Base-by-base conservation (phyloP, 2,888 invertebrate species). In the Eulithis testata region DNA sequence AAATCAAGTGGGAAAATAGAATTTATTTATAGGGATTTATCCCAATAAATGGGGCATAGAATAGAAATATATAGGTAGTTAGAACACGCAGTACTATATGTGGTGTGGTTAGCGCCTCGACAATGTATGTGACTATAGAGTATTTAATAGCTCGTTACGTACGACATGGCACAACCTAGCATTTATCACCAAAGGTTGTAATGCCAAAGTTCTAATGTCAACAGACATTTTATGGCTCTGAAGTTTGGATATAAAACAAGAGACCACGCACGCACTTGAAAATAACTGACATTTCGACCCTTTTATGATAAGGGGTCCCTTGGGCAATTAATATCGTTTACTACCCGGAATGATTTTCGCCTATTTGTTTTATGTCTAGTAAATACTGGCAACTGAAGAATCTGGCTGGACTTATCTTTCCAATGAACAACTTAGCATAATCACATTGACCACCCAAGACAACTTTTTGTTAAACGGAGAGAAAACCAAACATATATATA, bases 211-310 rank as follows among this genome's bases (percentile, higher is more conserved):
- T 11, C 27, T 27, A 54, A 57, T 57, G 47, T 51, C 59, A 21
- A 44, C 47, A 21, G 40, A 51, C 11, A 14, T 44, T 47, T 53
- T 21, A 60, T 52, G 14, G 60, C 60, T 53, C 21, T 12, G 45
- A 36, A 60, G n/a, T 45, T 52, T 12, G 52, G 14, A 36, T 45
- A 36, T 60, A 53, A 57, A 14, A 57, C 37, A 47, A 56, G 31
- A 45, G n/a, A 43, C 8, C 21, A 45, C 52, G 53, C 60, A 36
- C 53, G 21, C 11, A 8, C 50, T 40, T 12, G 49, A 40, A 55
- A 11, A 31, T 7, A 55, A 36, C 53, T 45, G 54, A 40, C 60
- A 45, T 53, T 47, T 54, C 55, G 55, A 61, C 55, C 55, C 61
- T 27, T 44, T 61, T 55, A 55, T 9, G 55, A 61, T 61, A 61